Evolutionary conservation across 2,797 vertebrate species (phyloP), one percentile per base, ranked within the genome.

Genomic region (Cryptoblepharus egeriae): DNA sequence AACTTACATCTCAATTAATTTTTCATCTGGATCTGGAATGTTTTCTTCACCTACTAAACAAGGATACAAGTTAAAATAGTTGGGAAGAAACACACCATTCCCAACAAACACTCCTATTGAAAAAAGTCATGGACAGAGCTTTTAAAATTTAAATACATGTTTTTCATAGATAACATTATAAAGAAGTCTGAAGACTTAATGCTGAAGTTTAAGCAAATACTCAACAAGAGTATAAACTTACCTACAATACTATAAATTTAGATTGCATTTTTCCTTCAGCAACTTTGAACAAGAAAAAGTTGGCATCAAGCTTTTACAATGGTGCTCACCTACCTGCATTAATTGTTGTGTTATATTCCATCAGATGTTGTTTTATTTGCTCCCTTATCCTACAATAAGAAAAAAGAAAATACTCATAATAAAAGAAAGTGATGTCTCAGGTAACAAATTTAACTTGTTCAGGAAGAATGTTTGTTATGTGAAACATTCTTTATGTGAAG

Each of bases 321-420:
- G 11, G n/a, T 20, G 39, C 18, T 35, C 20, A 73, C 75, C 69
- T 68, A 82, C 75, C 67, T 78, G 69, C 75, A 74, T 63, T 58
- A 42, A 89, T 5, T 4, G 82, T 63, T 1, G 81, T 37, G 30
- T 88, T 85, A 58, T 75, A 93, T 63, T 95, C 95, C 78, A 80
- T 42, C 7, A 94, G 82, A 30, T 95, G 94, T n/a, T 96, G 95
- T 63, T 90, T 93, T 30, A 94, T 81, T 74, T 92, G 92, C 24
- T 92, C 83, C 78, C 79, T 88, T 49, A 95, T 9, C 26, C 95
- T 96, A 82, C 2, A 77, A 83, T 4, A 69, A 20, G 24, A 58
- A 45, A 74, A 68, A 72, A 70, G 39, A 45, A 4, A n/a, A 60
- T 65, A n/a, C 74, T 28, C 55, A 69, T n/a, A n/a, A n/a, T n/a